Base-by-base conservation (phyloP, 2,113 vertebrate species). In the Cavia porcellus region DNA sequence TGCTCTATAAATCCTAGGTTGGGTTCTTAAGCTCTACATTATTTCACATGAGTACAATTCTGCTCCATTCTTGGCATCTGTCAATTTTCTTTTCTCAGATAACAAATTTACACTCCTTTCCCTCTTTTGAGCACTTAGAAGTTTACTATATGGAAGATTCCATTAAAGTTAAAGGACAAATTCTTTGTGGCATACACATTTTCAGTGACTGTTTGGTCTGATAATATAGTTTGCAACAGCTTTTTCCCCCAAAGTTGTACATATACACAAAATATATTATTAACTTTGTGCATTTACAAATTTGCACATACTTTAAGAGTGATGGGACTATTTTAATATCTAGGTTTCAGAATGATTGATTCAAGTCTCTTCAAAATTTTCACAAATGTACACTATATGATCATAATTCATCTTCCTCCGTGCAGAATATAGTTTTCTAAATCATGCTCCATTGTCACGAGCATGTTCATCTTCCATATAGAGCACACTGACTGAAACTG, bases 261-360 rank as follows among this genome's bases (percentile, higher is more conserved):
- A 92, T 74, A 38, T 91, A 59, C 47, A 97, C 62, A 96, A 93
- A 95, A 90, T 25, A 32, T 82, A 96, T 90, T 94, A 94, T 92
- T 96, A 97, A 93, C 90, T 96, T 89, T 89, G 50, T 91, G 35
- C 88, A 92, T 94, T 97, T 96, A 96, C n/a, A 96, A 94, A 88
- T n/a, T n/a, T 59, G 68, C 3, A 9, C 2, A 92, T 94, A 89
- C 86, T 95, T 96, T 92, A 77, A 64, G 93, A 85, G 1, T 91
- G 86, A 81, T 14, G 28, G 62, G 85, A 91, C 98, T 95, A 11
- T 85, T 24, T 35, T 2, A 20, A 81, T 64, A 70, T 52, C 25
- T 95, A 92, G 3, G 52, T 38, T 38, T 90, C 1, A 92, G 47
- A 92, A 47, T 97, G 97, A 98, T 91, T 97, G 89, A 98, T 97